Evolutionary conservation across 2,888 invertebrate species (phyloP).

Genomic region (Watsonalla cultraria): DNA sequence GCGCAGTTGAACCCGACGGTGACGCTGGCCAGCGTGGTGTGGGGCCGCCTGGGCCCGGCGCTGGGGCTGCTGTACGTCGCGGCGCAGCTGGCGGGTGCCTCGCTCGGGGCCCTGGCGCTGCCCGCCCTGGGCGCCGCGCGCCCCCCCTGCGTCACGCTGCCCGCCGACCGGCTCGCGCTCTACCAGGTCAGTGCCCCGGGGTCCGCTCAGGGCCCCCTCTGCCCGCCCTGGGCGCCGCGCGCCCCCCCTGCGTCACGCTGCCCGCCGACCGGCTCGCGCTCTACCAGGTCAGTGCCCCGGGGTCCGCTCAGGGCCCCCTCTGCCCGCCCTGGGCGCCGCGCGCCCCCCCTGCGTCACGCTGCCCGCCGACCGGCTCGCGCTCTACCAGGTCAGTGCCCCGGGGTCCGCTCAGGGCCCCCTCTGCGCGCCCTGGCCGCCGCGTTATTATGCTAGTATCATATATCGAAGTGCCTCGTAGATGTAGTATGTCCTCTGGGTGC

Average conservation of each 20-base stretch:
- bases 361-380: conserved; percentile 64
- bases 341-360: conserved; percentile 31
- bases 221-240: conserved; percentile 32
- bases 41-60: conserved; percentile 73
- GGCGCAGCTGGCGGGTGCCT: conserved; percentile 83
- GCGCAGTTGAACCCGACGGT: conserved; percentile 88
- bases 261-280: conserved; percentile 64
- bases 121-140: conserved; percentile 33
- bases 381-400: conserved; percentile 11
- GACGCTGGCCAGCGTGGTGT: conserved; percentile 80
- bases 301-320: conserved; percentile 15
- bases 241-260: conserved; percentile 30
- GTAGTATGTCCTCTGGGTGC: conserved; percentile 1
- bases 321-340: conserved; percentile 45
- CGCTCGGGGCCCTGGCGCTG: conserved; percentile 80
- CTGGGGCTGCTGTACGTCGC: conserved; percentile 72
- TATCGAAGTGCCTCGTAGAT: no score
- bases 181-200: conserved; percentile 11
- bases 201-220: conserved; percentile 36
- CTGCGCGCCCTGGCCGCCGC: conserved; percentile 47
- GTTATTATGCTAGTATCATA: no score
- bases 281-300: conserved; percentile 11
- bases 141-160: conserved; percentile 43
- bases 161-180: conserved; percentile 56
- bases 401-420: conserved; percentile 7